A percentile compares a stretch with the other conserved stretches of the same genome.
Evolutionary conservation across 2,797 vertebrate species (phyloP).

Genomic region (Phoeniculus purpureus): DNA sequence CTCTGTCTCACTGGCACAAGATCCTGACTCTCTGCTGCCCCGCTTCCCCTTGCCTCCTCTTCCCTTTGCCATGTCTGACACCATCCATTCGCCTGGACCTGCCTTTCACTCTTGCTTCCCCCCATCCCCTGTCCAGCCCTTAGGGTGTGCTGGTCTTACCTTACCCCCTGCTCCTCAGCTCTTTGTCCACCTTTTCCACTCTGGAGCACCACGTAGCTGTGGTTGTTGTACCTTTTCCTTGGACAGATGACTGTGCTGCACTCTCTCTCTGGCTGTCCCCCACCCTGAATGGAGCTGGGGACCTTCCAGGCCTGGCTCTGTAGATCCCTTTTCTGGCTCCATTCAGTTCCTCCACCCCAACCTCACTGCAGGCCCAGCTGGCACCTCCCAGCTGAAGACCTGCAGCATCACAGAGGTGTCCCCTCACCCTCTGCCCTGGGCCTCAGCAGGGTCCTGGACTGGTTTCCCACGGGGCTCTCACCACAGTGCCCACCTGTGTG

Average conservation of each 20-base stretch:
- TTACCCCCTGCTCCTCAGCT: background rate
- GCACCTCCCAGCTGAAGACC: background rate
- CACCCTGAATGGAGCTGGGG: background rate
- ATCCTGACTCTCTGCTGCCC: background rate
- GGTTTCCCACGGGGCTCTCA: background rate
- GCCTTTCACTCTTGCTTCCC: accelerated
- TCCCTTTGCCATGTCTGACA: background rate
- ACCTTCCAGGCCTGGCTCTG: accelerated
- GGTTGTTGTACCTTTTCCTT: background rate
- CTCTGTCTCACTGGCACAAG: slow-evolving; percentile 51
- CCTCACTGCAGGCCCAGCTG: too few relatives aligned
- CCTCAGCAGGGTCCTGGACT: background rate
- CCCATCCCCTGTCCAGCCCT: background rate
- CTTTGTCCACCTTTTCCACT: background rate
- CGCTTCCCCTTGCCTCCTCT: background rate
- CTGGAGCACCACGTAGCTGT: accelerated
- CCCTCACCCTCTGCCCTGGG: background rate
- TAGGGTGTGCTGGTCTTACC: too few relatives aligned
- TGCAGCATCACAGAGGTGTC: background rate
- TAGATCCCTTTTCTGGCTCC: background rate
- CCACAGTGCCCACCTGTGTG: accelerated
- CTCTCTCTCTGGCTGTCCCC: background rate
- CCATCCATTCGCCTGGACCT: accelerated
- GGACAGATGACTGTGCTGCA: accelerated
- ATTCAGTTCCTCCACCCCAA: background rate